Percentiles rank a stretch among this genome's conserved stretches.
phyloP scores from a whole-genome alignment of 2,113 vertebrate genomes.

The Saguinus midas region DNA sequence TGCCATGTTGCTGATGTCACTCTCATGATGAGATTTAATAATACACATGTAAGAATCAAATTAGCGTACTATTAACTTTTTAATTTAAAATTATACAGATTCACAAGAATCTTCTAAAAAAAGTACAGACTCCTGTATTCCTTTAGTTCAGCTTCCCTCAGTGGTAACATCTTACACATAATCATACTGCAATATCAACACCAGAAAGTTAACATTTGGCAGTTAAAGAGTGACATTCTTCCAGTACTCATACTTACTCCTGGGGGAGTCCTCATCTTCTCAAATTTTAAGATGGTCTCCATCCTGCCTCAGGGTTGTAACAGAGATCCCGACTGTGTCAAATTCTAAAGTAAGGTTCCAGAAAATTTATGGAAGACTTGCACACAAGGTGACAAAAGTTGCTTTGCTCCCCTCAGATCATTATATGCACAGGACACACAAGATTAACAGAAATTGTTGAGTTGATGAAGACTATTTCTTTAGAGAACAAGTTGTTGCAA shows the following conservation, averaged over 20 bases:
- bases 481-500: not conserved
- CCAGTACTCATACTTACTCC: not conserved
- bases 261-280: not conserved
- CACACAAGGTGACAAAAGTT: not conserved
- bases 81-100: not conserved
- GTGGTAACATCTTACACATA: not conserved
- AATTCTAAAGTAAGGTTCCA: not conserved
- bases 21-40: not conserved
- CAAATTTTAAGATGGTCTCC: not conserved
- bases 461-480: not conserved
- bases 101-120: not conserved
- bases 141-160: not conserved
- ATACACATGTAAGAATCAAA: not conserved
- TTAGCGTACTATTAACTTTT: not conserved
- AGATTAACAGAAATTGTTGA: not conserved
- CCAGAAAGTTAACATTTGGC: not conserved
- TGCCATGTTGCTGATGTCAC: not conserved
- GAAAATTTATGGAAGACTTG: not conserved
- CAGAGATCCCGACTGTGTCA: not conserved
- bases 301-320: not conserved
- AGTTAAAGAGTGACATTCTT: conserved; percentile 14
- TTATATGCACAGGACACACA: not conserved
- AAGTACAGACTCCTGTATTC: not conserved
- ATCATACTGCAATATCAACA: not conserved
- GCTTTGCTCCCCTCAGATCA: not conserved